A percentile compares a stretch with the other conserved stretches of the same genome.
These are phyloP conservation scores for Muscicapa adusta DNA, from an alignment of 2,113 vertebrate species.

Conservation along the genomic window DNA sequence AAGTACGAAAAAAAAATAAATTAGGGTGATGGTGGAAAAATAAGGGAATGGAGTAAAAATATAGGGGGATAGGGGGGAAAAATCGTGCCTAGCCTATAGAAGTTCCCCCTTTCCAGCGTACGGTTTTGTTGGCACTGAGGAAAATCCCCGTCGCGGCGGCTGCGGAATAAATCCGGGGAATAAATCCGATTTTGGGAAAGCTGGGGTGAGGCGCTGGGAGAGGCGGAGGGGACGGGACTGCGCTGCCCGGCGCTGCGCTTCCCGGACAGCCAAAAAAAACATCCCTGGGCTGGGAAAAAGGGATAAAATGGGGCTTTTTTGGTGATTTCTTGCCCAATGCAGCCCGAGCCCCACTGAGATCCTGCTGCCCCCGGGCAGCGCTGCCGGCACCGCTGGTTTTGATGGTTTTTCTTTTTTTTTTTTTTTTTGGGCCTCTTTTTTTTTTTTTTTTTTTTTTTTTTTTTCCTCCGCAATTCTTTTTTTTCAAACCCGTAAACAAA, in stretches of 20 bases:
- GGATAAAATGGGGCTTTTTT: neutral
- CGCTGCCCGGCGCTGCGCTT: neutral
- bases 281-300: neutral
- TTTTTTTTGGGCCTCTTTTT: rapidly evolving
- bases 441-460: rapidly evolving
- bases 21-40: neutral
- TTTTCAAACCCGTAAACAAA: neutral
- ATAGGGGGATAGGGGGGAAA: neutral
- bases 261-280: neutral
- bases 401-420: rapidly evolving
- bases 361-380: neutral
- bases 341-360: neutral
- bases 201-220: neutral
- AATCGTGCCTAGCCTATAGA: neutral
- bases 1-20: too few relatives aligned
- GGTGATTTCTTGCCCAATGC: neutral
- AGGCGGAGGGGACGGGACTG: neutral
- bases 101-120: neutral
- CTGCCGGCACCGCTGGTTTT: neutral
- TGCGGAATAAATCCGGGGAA: neutral
- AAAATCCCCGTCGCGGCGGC: neutral
- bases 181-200: neutral
- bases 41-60: neutral
- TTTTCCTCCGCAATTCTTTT: neutral
- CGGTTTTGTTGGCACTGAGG: neutral